Conservation (phyloP, 2,888 invertebrate species). For the Caenorhabditis doughertyi region DNA sequence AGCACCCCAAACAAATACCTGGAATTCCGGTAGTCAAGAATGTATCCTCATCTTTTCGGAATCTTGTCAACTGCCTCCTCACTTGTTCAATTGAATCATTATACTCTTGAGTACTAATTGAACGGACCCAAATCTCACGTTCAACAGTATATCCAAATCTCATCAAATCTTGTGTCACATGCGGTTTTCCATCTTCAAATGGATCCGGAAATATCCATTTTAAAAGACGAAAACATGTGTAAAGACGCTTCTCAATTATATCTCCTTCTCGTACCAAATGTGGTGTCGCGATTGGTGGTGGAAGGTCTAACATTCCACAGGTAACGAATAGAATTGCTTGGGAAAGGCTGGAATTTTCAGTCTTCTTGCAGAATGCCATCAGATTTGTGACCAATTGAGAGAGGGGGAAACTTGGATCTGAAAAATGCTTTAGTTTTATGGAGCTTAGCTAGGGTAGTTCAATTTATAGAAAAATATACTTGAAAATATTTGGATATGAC, state of each 20-base stretch:
- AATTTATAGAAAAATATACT: too few species aligned
- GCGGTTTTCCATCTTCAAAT: background rate
- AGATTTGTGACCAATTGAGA: background rate
- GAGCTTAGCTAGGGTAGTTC: too few species aligned
- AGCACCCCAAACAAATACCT: background rate
- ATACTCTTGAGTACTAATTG: background rate
- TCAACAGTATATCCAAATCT: background rate
- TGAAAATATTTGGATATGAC: too few species aligned
- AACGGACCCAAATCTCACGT: background rate
- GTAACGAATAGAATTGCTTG: conserved; percentile 2
- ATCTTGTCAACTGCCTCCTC: background rate
- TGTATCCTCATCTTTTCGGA: background rate
- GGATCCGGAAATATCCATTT: conserved; percentile 13
- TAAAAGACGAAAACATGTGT: conserved; percentile 1
- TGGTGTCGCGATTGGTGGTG: background rate
- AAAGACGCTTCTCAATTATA: background rate
- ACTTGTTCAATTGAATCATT: background rate
- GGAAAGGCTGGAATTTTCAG: background rate
- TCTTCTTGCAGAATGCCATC: background rate
- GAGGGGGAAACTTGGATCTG: background rate
- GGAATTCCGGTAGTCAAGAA: background rate
- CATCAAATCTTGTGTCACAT: conserved; percentile 1
- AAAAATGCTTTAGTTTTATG: background rate
- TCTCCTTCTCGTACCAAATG: background rate
- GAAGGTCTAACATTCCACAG: conserved; percentile 15